Evolutionary conservation across 2,888 invertebrate species (phyloP).

Genomic region (Noctua janthina): DNA sequence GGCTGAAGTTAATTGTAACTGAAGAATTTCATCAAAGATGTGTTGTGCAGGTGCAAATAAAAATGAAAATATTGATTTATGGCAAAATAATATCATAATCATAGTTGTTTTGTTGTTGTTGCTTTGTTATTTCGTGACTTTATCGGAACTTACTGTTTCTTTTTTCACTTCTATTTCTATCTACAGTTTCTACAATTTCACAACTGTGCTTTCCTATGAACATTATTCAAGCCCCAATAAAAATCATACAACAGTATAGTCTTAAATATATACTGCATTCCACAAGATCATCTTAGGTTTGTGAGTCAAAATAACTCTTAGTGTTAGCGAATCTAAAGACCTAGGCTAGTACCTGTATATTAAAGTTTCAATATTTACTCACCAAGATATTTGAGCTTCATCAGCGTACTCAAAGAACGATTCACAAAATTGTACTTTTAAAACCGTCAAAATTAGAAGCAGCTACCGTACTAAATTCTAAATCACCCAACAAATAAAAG

Average conservation of each 20-base stretch:
- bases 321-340: background rate
- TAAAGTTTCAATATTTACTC: background rate
- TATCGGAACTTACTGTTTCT: too few species aligned
- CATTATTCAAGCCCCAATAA: background rate
- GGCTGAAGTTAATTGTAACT: background rate
- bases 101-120: too few species aligned
- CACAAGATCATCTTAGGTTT: background rate
- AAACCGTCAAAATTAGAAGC: background rate
- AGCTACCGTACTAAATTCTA: slow-evolving; percentile 1
- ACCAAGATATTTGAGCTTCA: background rate
- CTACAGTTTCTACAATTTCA: background rate
- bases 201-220: background rate
- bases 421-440: background rate
- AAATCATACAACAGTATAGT: background rate
- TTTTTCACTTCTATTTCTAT: background rate
- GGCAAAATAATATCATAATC: background rate
- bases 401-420: background rate
- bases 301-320: background rate
- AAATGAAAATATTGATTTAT: background rate
- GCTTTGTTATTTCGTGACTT: background rate
- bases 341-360: background rate
- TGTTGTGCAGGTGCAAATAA: background rate
- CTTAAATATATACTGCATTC: background rate
- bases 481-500: slow-evolving; percentile 15
- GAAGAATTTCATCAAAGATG: background rate